These are phyloP conservation scores for Hestina assimilis DNA, from an alignment of 1,140 invertebrate species.

Conservation along the genomic window DNA sequence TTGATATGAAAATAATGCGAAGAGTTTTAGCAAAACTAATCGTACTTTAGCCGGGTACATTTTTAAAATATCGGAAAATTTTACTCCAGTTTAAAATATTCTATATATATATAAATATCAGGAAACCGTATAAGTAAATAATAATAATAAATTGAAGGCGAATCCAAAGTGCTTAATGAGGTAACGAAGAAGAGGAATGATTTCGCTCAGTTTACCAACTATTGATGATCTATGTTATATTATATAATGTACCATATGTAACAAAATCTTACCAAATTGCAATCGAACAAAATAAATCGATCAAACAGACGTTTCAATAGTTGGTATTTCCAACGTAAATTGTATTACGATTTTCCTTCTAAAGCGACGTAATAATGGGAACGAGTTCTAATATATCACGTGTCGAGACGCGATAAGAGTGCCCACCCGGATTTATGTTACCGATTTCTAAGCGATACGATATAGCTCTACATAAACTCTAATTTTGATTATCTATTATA, in stretches of 20 bases:
- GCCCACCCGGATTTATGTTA: slow-evolving; percentile 47
- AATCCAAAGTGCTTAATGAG: too few relatives aligned
- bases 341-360: slow-evolving; percentile 27
- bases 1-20: too few relatives aligned
- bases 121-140: too few relatives aligned
- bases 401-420: slow-evolving; percentile 39
- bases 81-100: too few relatives aligned
- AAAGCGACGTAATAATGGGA: slow-evolving; percentile 30
- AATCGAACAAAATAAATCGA: slow-evolving; percentile 2
- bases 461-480: slow-evolving; percentile 8
- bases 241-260: neutral
- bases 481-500: slow-evolving; percentile 20
- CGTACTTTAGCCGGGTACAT: too few relatives aligned
- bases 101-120: too few relatives aligned
- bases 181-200: too few relatives aligned
- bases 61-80: too few relatives aligned
- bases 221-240: neutral
- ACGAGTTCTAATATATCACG: slow-evolving; percentile 44
- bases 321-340: slow-evolving; percentile 16
- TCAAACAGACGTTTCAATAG: slow-evolving; percentile 3
- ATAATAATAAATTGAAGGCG: too few relatives aligned
- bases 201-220: too few relatives aligned
- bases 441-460: slow-evolving; percentile 35
- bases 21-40: too few relatives aligned
- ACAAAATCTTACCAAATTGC: neutral